These are phyloP conservation scores for Chlorocebus sabaeus DNA, from an alignment of 2,113 vertebrate genomes.

Conservation along the genomic window DNA sequence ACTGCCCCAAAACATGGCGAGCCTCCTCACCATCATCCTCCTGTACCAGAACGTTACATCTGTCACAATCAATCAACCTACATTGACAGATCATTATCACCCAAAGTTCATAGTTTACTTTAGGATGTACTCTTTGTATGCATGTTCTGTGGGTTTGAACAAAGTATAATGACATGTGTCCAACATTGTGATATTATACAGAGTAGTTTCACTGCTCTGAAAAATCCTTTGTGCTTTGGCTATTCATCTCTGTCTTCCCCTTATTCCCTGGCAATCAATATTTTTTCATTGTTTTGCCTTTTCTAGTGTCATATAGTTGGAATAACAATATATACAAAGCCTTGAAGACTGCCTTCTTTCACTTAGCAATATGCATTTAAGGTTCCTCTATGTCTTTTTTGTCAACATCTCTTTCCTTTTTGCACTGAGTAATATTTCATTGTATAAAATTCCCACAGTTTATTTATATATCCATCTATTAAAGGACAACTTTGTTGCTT, in stretches of 20 bases:
- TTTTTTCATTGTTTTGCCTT: background rate
- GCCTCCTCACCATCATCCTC: background rate
- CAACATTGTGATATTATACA: background rate
- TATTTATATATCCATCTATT: background rate
- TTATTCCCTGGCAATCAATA: background rate
- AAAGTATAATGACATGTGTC: background rate
- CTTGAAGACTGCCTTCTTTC: background rate
- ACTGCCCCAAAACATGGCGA: no score
- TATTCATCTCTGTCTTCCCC: fast-evolving
- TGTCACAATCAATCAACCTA: background rate
- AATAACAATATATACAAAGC: background rate
- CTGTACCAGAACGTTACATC: background rate
- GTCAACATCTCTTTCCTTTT: background rate
- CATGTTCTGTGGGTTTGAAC: background rate
- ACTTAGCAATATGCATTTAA: background rate
- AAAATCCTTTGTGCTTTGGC: background rate
- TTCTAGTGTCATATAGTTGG: background rate
- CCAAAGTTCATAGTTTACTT: background rate
- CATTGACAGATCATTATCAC: background rate
- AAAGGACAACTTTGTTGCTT: no score
- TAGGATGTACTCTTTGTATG: background rate
- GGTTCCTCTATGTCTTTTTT: background rate
- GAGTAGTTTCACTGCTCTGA: background rate
- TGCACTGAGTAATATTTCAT: no score
- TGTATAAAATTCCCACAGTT: background rate